A percentile compares a stretch with the other conserved stretches of the same genome.
These are phyloP conservation scores for Bryconaethiops microstoma DNA, from an alignment of 2,797 vertebrate species.

Conservation along the genomic window DNA sequence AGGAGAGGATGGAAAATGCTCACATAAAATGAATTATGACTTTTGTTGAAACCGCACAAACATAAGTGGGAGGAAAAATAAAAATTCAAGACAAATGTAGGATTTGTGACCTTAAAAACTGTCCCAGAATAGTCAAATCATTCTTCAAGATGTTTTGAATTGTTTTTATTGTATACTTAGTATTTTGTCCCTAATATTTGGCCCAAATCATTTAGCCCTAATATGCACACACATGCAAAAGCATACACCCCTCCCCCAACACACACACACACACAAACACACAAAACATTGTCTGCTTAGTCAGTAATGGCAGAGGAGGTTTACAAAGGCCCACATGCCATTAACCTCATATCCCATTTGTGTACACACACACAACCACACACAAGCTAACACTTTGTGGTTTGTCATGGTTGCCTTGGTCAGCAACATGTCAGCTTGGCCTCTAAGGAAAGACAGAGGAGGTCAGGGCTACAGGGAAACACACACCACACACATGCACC, in stretches of 20 bases:
- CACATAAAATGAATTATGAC: too few relatives aligned
- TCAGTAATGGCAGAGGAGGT: background rate
- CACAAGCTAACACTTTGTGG: background rate
- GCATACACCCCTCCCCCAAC: background rate
- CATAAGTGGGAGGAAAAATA: too few relatives aligned
- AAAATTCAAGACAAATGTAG: too few relatives aligned
- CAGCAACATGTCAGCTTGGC: slow-evolving; percentile 33
- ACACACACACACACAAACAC: background rate
- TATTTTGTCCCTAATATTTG: too few relatives aligned
- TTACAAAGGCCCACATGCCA: background rate
- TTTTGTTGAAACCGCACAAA: too few relatives aligned
- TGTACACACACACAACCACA: slow-evolving; percentile 8
- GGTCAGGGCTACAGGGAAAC: slow-evolving; percentile 27
- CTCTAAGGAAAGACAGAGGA: slow-evolving; percentile 25
- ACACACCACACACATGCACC: slow-evolving; percentile 9
- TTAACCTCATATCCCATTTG: background rate
- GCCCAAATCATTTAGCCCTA: too few relatives aligned
- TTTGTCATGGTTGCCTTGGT: slow-evolving; percentile 5
- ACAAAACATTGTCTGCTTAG: background rate
- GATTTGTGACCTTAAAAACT: too few relatives aligned
- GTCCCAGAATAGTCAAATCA: too few relatives aligned
- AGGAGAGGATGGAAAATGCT: too few relatives aligned
- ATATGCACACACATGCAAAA: background rate
- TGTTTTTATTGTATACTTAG: too few relatives aligned
- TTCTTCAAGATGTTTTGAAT: too few relatives aligned